phyloP scores from a whole-genome alignment of 2,113 vertebrate genomes.

The Lepidothrix coronata region DNA sequence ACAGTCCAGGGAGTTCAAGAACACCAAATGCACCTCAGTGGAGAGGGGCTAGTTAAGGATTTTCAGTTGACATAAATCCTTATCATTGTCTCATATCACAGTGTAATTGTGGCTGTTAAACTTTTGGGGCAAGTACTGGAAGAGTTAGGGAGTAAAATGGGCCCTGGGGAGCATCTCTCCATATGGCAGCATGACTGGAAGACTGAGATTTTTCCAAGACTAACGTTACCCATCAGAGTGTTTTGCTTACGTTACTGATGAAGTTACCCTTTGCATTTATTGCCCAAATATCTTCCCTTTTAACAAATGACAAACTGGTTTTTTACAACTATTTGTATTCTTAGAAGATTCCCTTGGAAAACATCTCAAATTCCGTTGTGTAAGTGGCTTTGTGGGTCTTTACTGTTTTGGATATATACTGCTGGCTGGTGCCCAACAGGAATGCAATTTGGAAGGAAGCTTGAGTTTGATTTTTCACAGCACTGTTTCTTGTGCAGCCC shows the following conservation, averaged over 20 bases:
- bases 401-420: not conserved
- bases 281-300: not conserved
- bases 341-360: not conserved
- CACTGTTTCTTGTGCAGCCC: not conserved
- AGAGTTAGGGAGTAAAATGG: not conserved
- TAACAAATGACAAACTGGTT: not conserved
- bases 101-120: not conserved
- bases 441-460: not conserved
- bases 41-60: not conserved
- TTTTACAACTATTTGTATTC: not conserved
- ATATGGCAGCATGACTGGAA: not conserved
- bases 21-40: not conserved
- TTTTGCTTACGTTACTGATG: not conserved
- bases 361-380: not conserved
- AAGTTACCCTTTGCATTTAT: not conserved
- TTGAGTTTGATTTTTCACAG: slow-evolving; percentile 4
- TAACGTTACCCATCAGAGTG: not conserved
- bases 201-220: not conserved
- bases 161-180: not conserved
- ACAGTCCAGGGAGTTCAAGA: not conserved
- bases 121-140: not conserved
- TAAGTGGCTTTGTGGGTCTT: not conserved
- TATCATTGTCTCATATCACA: not conserved
- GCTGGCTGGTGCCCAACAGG: not conserved
- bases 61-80: not conserved